Evolutionary conservation across 2,888 invertebrate genomes (phyloP).

Genomic region (Meganola albula): DNA sequence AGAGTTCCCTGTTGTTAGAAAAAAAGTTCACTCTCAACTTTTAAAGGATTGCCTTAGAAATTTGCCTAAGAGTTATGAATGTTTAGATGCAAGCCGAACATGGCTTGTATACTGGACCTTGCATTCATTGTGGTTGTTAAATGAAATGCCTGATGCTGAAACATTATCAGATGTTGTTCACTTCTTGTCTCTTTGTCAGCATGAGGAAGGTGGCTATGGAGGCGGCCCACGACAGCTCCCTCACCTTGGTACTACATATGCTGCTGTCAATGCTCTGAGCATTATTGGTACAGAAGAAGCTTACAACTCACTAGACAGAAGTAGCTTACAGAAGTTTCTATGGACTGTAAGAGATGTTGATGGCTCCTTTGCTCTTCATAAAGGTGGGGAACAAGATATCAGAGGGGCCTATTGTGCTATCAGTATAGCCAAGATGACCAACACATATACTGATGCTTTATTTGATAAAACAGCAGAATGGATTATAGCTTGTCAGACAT

Average conservation of each 20-base stretch:
- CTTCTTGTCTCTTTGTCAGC: conserved; percentile 81
- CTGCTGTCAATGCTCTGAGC: conserved; percentile 94
- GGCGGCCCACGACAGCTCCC: conserved; percentile 96
- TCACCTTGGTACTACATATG: conserved; percentile 98
- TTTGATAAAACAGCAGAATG: conserved; percentile 94
- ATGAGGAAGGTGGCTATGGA: conserved; percentile 90
- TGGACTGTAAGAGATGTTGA: conserved; percentile 86
- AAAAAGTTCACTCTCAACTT: conserved; percentile 80
- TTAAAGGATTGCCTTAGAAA: conserved; percentile 82
- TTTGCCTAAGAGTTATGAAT: conserved; percentile 85
- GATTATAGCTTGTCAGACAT: conserved; percentile 97
- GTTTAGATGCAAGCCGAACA: conserved; percentile 95
- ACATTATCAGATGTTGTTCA: conserved; percentile 55
- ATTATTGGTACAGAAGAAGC: conserved; percentile 93
- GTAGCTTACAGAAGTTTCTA: conserved; percentile 86
- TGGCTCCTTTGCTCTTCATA: conserved; percentile 95
- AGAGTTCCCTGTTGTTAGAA: conserved; percentile 79
- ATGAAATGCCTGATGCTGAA: conserved; percentile 65
- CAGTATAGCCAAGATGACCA: conserved; percentile 91
- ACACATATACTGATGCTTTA: conserved; percentile 84
- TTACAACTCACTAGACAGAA: conserved; percentile 89
- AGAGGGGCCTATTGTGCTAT: conserved; percentile 98
- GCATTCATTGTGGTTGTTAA: conserved; percentile 87
- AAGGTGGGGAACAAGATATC: conserved; percentile 95
- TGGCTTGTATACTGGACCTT: conserved; percentile 99